phyloP scores from a whole-genome alignment of 2,113 vertebrate species.

The Clarias batrachus region DNA sequence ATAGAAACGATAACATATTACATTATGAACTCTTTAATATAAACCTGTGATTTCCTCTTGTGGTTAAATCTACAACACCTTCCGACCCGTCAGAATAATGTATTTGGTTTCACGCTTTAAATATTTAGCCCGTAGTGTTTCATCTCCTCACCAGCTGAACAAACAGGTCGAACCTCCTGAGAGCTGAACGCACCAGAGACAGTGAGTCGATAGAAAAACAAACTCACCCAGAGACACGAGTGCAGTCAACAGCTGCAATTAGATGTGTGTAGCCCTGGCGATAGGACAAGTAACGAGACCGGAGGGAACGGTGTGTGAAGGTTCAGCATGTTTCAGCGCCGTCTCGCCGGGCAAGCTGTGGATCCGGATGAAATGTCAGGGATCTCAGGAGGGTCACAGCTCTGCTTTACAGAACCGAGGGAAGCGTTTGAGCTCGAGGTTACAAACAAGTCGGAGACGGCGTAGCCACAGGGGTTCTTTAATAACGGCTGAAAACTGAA shows the following conservation, averaged over 20 bases:
- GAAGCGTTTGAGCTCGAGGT: neutral
- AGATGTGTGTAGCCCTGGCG: slow-evolving; percentile 38
- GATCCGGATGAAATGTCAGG: slow-evolving; percentile 18
- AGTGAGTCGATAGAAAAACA: slow-evolving; percentile 32
- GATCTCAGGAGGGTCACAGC: slow-evolving; percentile 10
- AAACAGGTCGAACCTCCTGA: slow-evolving; percentile 23
- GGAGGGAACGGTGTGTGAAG: slow-evolving; percentile 23
- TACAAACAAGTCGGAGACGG: neutral
- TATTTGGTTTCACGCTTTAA: neutral
- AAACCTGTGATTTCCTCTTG: neutral
- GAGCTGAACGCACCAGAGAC: neutral
- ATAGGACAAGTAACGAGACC: slow-evolving; percentile 44
- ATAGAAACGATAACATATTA: neutral
- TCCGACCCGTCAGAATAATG: neutral
- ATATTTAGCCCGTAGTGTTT: neutral
- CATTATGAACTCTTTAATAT: neutral
- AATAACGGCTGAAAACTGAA: neutral
- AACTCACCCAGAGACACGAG: slow-evolving; percentile 32
- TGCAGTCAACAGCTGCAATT: slow-evolving; percentile 49
- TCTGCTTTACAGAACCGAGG: neutral
- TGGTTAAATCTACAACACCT: neutral
- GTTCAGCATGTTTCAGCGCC: neutral
- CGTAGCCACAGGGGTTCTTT: neutral
- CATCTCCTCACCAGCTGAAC: slow-evolving; percentile 16
- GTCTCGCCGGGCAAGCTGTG: slow-evolving; percentile 4